Evolutionary conservation across 2,888 invertebrate genomes (phyloP).

Genomic region (Rhingia rostrata): DNA sequence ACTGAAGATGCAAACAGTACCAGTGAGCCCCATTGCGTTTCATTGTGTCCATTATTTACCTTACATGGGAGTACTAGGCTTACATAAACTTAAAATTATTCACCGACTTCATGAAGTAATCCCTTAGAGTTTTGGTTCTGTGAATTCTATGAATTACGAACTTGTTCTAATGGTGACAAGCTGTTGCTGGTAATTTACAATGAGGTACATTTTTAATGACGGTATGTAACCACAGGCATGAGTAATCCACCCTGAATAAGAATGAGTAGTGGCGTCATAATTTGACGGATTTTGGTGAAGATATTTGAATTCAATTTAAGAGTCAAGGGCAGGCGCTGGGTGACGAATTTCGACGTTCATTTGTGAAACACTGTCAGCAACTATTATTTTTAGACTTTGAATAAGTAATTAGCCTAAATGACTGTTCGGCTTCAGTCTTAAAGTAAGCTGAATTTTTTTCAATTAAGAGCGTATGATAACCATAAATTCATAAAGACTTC

Average conservation of each 20-base stretch:
- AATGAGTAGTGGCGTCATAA: background rate
- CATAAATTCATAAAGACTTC: too few relatives aligned
- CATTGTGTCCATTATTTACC: background rate
- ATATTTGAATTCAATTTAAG: background rate
- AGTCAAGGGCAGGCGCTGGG: background rate
- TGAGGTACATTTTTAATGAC: background rate
- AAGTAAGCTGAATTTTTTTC: too few relatives aligned
- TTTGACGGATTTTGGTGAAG: background rate
- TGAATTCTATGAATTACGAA: background rate
- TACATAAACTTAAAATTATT: background rate
- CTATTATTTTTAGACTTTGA: too few relatives aligned
- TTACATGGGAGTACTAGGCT: background rate
- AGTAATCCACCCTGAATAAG: background rate
- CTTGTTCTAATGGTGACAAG: background rate
- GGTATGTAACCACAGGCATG: background rate
- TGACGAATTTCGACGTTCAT: background rate
- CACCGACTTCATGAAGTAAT: background rate
- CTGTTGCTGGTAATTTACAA: background rate
- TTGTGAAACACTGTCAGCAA: too few relatives aligned
- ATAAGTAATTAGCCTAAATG: too few relatives aligned
- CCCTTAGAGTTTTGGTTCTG: background rate
- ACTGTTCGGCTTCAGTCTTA: too few relatives aligned
- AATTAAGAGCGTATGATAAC: too few relatives aligned
- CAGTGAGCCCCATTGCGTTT: background rate
- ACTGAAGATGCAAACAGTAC: slow-evolving; percentile 1